phyloP scores from a whole-genome alignment of 1,140 invertebrate genomes.

The Stenopsyche tienmushanensis region DNA sequence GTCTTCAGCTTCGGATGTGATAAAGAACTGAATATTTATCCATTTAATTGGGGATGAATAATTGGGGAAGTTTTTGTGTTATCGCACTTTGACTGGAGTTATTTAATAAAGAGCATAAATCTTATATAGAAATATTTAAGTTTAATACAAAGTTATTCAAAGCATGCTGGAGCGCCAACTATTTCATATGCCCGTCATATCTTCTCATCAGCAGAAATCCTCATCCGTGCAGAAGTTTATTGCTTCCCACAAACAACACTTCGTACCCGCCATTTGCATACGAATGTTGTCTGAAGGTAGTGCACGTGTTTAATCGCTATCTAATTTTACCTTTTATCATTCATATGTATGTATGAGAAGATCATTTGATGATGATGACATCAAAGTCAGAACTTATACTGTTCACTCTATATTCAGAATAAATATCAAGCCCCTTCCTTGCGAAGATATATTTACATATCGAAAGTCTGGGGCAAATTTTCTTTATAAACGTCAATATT shows the following conservation, averaged over 20 bases:
- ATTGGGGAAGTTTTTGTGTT: no score
- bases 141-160: slow-evolving; percentile 17
- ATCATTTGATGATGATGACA: not conserved
- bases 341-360: not conserved
- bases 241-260: slow-evolving; percentile 32
- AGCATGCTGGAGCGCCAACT: slow-evolving; percentile 15
- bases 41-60: no score
- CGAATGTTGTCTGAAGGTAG: slow-evolving; percentile 18
- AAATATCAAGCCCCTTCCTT: no score
- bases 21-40: no score
- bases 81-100: no score
- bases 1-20: no score
- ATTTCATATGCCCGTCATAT: slow-evolving; percentile 32
- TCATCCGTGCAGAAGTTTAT: slow-evolving; percentile 34
- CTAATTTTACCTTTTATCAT: slow-evolving; percentile 1
- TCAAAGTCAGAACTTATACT: not conserved
- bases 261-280: slow-evolving; percentile 31
- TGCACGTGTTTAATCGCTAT: slow-evolving; percentile 11
- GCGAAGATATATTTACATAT: no score
- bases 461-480: no score
- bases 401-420: not conserved
- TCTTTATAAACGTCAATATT: no score
- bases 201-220: slow-evolving; percentile 33
- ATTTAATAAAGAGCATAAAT: no score
- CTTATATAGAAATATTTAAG: not conserved